These are phyloP conservation scores for Schizopygopsis pylzovi DNA, from an alignment of 2,797 vertebrate species.

Conservation along the genomic window DNA sequence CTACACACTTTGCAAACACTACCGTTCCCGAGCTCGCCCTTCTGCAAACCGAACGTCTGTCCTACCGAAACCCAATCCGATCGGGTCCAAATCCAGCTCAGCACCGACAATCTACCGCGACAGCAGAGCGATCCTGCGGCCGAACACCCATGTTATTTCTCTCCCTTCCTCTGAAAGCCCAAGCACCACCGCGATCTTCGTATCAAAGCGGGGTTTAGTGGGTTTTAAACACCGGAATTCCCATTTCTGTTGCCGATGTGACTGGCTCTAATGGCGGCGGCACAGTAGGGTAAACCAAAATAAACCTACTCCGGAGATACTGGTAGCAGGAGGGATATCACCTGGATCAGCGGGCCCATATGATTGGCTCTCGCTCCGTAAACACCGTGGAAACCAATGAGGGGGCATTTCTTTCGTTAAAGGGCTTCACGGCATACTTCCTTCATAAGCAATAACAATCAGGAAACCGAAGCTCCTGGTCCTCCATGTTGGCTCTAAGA, in stretches of 20 bases:
- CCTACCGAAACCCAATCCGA: constrained; percentile 50
- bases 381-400: constrained; percentile 55
- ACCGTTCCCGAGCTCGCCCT: constrained; percentile 36
- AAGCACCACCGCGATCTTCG: constrained; percentile 19
- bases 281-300: constrained; percentile 79
- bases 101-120: constrained; percentile 41
- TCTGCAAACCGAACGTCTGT: constrained; percentile 46
- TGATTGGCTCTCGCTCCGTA: constrained; percentile 54
- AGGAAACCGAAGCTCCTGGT: constrained; percentile 33
- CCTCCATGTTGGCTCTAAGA: constrained; percentile 56
- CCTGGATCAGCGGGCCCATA: constrained; percentile 52
- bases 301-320: constrained; percentile 75
- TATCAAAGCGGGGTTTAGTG: constrained; percentile 55
- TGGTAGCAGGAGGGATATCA: constrained; percentile 59
- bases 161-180: constrained; percentile 22
- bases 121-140: constrained; percentile 36
- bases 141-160: constrained; percentile 43
- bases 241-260: constrained; percentile 68
- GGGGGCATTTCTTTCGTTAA: constrained; percentile 57
- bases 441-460: constrained; percentile 29
- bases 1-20: constrained; percentile 31
- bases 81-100: constrained; percentile 34
- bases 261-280: constrained; percentile 82
- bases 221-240: constrained; percentile 63
- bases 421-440: constrained; percentile 50